Percentiles rank a stretch among this genome's conserved stretches.
Evolutionary conservation across 2,797 vertebrate genomes (phyloP).

Genomic region (Sandelia bainsii): DNA sequence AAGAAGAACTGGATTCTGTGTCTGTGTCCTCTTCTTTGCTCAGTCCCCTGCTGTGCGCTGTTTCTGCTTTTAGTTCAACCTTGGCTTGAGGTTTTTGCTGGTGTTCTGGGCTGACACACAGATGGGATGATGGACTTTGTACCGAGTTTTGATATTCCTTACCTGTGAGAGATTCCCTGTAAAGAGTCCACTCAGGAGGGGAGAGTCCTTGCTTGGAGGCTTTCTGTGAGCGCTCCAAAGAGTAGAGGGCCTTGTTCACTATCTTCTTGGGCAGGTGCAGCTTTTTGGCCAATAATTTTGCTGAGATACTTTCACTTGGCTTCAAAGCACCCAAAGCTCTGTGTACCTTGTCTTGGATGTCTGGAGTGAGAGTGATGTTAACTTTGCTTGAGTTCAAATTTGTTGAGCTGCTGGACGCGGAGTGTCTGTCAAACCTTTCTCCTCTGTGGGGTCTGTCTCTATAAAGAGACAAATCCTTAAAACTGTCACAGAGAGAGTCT

Average conservation of each 20-base stretch:
- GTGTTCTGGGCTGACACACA: conserved; percentile 14
- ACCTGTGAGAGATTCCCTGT: conserved; percentile 35
- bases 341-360: conserved; percentile 78
- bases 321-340: conserved; percentile 77
- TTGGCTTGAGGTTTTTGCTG: conserved; percentile 17
- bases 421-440: conserved; percentile 16
- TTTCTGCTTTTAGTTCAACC: conserved; percentile 13
- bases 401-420: not conserved
- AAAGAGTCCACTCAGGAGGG: conserved; percentile 88
- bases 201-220: conserved; percentile 69
- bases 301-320: conserved; percentile 75
- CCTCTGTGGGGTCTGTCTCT: not conserved
- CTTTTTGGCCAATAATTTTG: conserved; percentile 78
- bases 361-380: conserved; percentile 64
- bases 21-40: conserved; percentile 69
- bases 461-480: conserved; percentile 72
- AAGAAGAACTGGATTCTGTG: conserved; percentile 69
- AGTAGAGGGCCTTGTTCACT: conserved; percentile 88
- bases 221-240: conserved; percentile 77
- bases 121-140: conserved; percentile 14
- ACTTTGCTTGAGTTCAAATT: conserved; percentile 18
- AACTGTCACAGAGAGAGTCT: conserved; percentile 62
- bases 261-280: conserved; percentile 85
- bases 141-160: conserved; percentile 20
- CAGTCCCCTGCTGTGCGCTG: conserved; percentile 19